These are phyloP conservation scores for Agrotis clavis DNA, from an alignment of 2,888 invertebrate species.

Conservation along the genomic window DNA sequence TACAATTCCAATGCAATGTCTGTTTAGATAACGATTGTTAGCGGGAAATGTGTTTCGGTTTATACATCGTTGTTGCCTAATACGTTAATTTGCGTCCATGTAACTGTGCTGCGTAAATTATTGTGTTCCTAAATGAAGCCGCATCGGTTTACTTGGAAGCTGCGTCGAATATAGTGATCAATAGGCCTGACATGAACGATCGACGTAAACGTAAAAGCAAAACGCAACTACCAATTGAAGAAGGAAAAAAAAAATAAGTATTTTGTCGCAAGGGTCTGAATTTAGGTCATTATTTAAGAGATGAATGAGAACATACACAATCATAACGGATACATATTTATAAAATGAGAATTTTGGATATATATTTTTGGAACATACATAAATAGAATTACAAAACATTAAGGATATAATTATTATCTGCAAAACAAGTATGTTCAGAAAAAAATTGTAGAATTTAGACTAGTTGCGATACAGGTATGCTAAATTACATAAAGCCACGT, in stretches of 20 bases:
- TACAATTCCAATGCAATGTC: constrained; percentile 49
- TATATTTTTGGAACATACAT: too few species aligned
- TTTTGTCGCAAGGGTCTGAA: too few species aligned
- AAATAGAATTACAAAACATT: too few species aligned
- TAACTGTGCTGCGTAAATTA: constrained; percentile 38
- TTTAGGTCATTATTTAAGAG: too few species aligned
- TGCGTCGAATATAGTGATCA: constrained; percentile 20
- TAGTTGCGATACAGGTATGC: too few species aligned
- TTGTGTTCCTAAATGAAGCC: constrained; percentile 45
- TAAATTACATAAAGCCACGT: neutral
- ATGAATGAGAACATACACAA: too few species aligned
- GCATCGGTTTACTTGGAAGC: constrained; percentile 45
- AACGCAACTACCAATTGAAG: too few species aligned
- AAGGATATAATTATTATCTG: neutral
- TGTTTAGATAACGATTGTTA: constrained; percentile 50
- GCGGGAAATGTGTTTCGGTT: constrained; percentile 58
- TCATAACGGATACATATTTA: too few species aligned
- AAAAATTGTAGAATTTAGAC: too few species aligned
- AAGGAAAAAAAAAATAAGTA: too few species aligned
- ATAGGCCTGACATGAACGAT: neutral
- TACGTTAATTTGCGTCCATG: constrained; percentile 56
- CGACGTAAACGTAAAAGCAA: neutral
- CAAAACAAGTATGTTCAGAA: neutral
- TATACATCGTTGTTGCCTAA: constrained; percentile 40
- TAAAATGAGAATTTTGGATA: too few species aligned